Conservation (phyloP, 2,888 invertebrate genomes). For the Lasiommata megera region DNA sequence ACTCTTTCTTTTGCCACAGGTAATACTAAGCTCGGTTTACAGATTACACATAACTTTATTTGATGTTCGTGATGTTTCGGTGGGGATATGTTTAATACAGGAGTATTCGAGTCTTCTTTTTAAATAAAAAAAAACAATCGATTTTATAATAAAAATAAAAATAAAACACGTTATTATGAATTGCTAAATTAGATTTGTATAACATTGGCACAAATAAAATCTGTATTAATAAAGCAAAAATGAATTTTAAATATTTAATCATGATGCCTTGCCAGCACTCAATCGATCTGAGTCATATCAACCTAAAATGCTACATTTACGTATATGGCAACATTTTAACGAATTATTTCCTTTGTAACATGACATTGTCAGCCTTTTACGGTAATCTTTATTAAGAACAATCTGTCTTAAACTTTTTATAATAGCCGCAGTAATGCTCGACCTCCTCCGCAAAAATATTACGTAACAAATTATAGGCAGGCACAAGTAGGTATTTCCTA, state of each 20-base stretch:
- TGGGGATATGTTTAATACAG: too few species aligned
- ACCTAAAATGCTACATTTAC: constrained; percentile 16
- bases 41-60: too few species aligned
- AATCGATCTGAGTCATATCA: constrained; percentile 13
- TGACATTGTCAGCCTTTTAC: constrained; percentile 19
- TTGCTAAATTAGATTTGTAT: too few species aligned
- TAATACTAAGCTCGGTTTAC: too few species aligned
- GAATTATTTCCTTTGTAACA: constrained; percentile 21
- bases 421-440: constrained; percentile 13
- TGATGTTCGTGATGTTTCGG: too few species aligned
- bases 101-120: too few species aligned
- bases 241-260: background rate
- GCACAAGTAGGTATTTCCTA: background rate
- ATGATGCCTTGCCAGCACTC: background rate
- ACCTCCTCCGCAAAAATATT: constrained; percentile 6
- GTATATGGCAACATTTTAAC: constrained; percentile 16
- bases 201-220: too few species aligned
- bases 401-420: constrained; percentile 17
- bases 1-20: too few species aligned
- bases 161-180: too few species aligned
- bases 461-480: background rate
- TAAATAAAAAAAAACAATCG: too few species aligned
- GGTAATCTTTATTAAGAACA: constrained; percentile 15
- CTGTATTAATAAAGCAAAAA: background rate
- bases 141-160: too few species aligned